Evolutionary conservation across 2,888 invertebrate genomes (phyloP).

Genomic region (Phasia obesa): DNA sequence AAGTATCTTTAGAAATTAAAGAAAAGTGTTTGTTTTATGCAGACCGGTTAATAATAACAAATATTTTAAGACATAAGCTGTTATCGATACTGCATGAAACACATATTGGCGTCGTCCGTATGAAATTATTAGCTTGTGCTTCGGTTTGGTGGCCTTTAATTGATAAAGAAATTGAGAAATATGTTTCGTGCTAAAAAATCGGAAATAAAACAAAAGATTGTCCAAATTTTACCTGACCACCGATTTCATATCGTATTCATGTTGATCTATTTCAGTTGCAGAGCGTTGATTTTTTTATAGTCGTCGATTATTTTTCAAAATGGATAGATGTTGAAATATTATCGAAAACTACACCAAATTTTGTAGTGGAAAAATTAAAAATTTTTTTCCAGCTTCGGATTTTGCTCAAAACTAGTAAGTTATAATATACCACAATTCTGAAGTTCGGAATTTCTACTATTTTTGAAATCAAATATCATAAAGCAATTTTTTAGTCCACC

Average conservation of each 20-base stretch:
- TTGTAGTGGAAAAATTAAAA: conserved; percentile 37
- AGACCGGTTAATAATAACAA: conserved; percentile 8
- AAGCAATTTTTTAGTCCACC: conserved; percentile 34
- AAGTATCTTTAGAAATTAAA: conserved; percentile 23
- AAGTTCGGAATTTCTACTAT: no score
- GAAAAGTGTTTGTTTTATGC: neutral
- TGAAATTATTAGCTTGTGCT: conserved; percentile 31
- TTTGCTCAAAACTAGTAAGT: no score
- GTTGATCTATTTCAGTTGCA: conserved; percentile 32
- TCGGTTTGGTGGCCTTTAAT: conserved; percentile 2
- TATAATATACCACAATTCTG: no score
- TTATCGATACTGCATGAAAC: conserved; percentile 23
- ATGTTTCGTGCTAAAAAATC: conserved; percentile 8
- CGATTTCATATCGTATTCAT: conserved; percentile 20
- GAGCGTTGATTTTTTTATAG: conserved; percentile 36
- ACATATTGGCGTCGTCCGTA: conserved; percentile 26
- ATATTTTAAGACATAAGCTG: neutral
- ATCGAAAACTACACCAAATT: neutral
- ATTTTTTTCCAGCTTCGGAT: no score
- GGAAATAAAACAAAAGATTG: conserved; percentile 40
- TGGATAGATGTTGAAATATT: conserved; percentile 30
- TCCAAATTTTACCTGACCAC: conserved; percentile 35
- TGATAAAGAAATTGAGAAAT: no score
- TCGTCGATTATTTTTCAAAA: conserved; percentile 35
- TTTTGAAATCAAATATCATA: conserved; percentile 32